Conservation (phyloP, 2,888 invertebrate species). For the Dynastes grantii region DNA sequence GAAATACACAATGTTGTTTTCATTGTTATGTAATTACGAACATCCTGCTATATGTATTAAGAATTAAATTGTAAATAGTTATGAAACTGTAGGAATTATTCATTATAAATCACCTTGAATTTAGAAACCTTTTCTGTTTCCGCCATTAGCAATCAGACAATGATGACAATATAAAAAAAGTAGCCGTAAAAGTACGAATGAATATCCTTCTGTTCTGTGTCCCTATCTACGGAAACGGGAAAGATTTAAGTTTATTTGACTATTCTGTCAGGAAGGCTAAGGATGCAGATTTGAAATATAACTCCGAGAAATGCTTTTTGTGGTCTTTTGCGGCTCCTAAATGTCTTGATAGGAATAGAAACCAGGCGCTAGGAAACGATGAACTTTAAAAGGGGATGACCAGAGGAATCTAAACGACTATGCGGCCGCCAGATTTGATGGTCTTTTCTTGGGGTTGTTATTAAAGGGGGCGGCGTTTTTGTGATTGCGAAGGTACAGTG, state of each 20-base stretch:
- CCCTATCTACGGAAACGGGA: not conserved
- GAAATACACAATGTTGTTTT: no score
- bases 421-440: not conserved
- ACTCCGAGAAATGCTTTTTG: not conserved
- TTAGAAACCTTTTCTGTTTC: not conserved
- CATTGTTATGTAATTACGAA: no score
- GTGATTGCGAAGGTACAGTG: not conserved
- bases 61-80: no score
- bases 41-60: no score
- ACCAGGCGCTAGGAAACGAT: conserved; percentile 1
- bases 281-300: conserved; percentile 42
- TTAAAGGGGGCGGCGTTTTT: conserved; percentile 11
- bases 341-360: conserved; percentile 21
- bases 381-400: conserved; percentile 29
- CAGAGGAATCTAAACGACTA: conserved; percentile 11
- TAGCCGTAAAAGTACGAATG: conserved; percentile 5
- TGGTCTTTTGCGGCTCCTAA: conserved; percentile 19
- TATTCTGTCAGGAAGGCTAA: conserved; percentile 48
- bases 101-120: not conserved
- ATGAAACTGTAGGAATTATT: no score
- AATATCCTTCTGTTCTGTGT: conserved; percentile 22
- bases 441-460: conserved; percentile 5
- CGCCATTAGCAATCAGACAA: not conserved
- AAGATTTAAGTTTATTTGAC: conserved; percentile 47
- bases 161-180: not conserved